Base-by-base conservation (phyloP, 2,113 vertebrate species). In the Myotis yumanensis region DNA sequence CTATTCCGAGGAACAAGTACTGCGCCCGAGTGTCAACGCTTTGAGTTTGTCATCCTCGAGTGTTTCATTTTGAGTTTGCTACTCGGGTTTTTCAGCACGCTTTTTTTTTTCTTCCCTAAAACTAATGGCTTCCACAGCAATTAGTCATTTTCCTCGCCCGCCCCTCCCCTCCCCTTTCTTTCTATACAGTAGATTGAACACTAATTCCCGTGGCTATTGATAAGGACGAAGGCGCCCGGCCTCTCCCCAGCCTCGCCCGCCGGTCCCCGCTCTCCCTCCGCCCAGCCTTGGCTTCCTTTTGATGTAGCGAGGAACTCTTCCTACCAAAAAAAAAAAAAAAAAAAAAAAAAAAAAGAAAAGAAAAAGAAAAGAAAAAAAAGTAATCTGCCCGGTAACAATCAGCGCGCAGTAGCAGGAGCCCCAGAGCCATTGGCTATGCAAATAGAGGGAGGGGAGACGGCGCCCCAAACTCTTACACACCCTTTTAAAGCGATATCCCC, bases 311-410 rank as follows among this genome's bases (percentile, higher is more conserved):
- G 93, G 96, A 96, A 95, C 86, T 89, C 96, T 96, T 98, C 97
- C 97, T 96, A 97, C 97, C 97, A 97, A 98, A 97, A 97, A 37
- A 37, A 37, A 37, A 76, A 91, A 96, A 96, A 91, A 93, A 88
- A 93, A 73, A 89, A 93, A 90, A 96, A 93, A 83, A 87, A 93
- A 94, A 35, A 20, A 37, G 17, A 23, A 96, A 97, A 97, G 95
- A 77, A 84, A 59, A 77, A 86, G 4, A 40, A 95, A 95, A 62
- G 32, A 95, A 86, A 97, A 97, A 97, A 97, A 97, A 97, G 97
- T 98, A 99, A 98, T 99, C 99, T 99, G 99, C 99, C 99, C 99
- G 98, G 99, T 99, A 99, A 99, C 99, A 99, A 98, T 98, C 98
- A 98, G 98, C 98, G 98, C 98, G 98, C 98, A 98, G 98, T 98